These are phyloP conservation scores for Diaperis boleti DNA, from an alignment of 2,888 invertebrate species.

Conservation along the genomic window DNA sequence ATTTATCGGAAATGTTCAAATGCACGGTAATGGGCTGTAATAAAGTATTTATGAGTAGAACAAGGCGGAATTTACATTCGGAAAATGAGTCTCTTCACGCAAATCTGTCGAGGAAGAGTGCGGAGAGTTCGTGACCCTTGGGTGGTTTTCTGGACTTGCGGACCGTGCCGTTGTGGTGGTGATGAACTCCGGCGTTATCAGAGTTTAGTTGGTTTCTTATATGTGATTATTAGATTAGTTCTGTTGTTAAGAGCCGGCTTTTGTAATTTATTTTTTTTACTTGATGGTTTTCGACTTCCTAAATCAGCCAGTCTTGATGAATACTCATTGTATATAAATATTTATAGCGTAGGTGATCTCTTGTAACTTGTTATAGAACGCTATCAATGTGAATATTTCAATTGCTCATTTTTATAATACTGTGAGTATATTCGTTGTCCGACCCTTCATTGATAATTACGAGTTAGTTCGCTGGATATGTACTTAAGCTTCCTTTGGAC, in stretches of 20 bases:
- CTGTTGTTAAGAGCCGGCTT: conserved; percentile 62
- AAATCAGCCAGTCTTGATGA: conserved; percentile 61
- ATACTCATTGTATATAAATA: conserved; percentile 63
- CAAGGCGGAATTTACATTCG: conserved; percentile 82
- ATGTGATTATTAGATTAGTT: conserved; percentile 64
- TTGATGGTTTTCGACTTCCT: conserved; percentile 45
- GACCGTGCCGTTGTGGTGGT: conserved; percentile 66
- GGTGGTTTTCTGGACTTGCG: conserved; percentile 60
- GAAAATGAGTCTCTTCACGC: conserved; percentile 74
- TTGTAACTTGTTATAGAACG: conserved; percentile 61
- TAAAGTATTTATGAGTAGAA: conserved; percentile 82
- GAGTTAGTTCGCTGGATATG: conserved; percentile 16
- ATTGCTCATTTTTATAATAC: conserved; percentile 60
- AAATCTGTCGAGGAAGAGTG: conserved; percentile 62
- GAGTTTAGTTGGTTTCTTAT: conserved; percentile 55
- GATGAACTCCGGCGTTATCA: conserved; percentile 56
- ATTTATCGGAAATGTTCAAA: conserved; percentile 77
- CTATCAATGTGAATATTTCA: conserved; percentile 59
- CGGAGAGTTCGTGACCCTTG: conserved; percentile 64
- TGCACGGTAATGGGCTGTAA: conserved; percentile 84
- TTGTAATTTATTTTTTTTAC: conserved; percentile 55
- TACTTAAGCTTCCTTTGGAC: conserved; percentile 41
- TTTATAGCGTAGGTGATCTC: conserved; percentile 61
- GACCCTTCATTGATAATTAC: conserved; percentile 30
- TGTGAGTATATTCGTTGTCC: conserved; percentile 45